Evolutionary conservation across 2,113 vertebrate genomes (phyloP), one percentile per base, ranked within the genome.

Genomic region (Mustela lutreola): DNA sequence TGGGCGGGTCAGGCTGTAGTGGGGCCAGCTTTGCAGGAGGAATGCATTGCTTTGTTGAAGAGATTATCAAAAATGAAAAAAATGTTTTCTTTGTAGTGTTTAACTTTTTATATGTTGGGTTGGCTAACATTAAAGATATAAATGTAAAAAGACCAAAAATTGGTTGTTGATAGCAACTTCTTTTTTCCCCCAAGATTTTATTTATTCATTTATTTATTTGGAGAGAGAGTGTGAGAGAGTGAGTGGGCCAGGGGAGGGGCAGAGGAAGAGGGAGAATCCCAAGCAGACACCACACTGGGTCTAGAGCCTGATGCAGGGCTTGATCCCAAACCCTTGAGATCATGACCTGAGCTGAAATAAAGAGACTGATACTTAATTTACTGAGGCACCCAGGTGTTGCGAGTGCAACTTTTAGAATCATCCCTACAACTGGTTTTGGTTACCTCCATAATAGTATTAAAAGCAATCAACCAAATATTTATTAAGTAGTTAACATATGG

Each of bases 111-210:
- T 16, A 42, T 24, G 15, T 84, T 73, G 60, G 3, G 12, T n/a
- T 92, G n/a, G 16, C 6, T 84, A 36, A 16, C 33, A 93, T 95
- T 88, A 8, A 92, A 75, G 24, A 4, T 87, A 48, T 79, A 9
- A 19, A 31, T 16, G 9, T 92, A 45, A 85, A 95, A 98, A 75
- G 26, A 71, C 21, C 28, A 45, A 48, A 96, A 70, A 14, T 80
- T 45, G 62, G 60, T 56, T 45, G 24, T 8, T 89, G 75, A 78
- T 7, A 78, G 26, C 42, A 78, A 78, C 75, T 83, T 93, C 48
- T 45, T 63, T 70, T 70, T 70, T 21, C 2, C 12, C 28, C 31
- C 28, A 70, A 70, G 33, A 70, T 70, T 70, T 70, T 36, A 10
- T 70, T 70, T 70, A 70, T 70, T n/a, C n/a, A 70, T 67, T 70